Evolutionary conservation across 2,113 vertebrate genomes (phyloP).

Genomic region (Gopherus flavomarginatus): DNA sequence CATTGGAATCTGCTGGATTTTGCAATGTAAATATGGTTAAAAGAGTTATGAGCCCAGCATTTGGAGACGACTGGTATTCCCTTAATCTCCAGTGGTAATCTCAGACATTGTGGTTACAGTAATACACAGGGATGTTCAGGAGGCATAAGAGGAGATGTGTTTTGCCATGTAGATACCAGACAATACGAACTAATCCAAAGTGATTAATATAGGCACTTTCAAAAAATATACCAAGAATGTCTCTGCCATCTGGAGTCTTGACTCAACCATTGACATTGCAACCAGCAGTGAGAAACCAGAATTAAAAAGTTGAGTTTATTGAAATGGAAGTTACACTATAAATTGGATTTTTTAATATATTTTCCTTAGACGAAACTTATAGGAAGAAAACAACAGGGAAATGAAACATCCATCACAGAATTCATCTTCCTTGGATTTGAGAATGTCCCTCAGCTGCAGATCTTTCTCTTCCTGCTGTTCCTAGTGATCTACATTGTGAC

Average conservation of each 20-base stretch:
- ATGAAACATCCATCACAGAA: background rate
- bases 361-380: background rate
- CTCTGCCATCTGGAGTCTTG: background rate
- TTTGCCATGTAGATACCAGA: background rate
- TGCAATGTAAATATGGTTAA: background rate
- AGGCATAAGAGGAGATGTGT: background rate
- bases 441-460: background rate
- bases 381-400: background rate
- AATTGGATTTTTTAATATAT: background rate
- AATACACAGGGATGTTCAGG: background rate
- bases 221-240: background rate
- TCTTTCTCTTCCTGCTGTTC: background rate
- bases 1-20: background rate
- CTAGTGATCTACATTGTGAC: background rate
- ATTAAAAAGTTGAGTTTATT: background rate
- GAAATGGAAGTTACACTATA: background rate
- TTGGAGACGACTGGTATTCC: background rate
- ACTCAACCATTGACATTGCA: background rate
- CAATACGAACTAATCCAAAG: background rate
- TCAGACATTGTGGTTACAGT: background rate
- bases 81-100: background rate
- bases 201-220: background rate
- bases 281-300: background rate
- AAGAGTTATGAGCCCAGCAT: background rate
- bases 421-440: background rate